Evolutionary conservation across 2,888 invertebrate species (phyloP).

Genomic region (Meandrusa payeni): DNA sequence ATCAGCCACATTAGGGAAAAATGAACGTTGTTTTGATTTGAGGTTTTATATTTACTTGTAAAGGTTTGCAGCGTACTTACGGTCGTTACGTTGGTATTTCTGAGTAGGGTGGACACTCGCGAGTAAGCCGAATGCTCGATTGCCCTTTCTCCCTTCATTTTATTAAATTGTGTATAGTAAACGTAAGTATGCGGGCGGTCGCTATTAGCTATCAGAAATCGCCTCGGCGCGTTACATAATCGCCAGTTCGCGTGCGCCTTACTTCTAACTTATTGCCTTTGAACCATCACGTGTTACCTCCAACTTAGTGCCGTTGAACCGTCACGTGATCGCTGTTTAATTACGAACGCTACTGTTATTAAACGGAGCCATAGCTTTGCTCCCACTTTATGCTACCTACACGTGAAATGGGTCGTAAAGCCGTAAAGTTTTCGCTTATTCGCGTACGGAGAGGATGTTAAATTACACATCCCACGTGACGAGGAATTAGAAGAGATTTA

Average conservation of each 20-base stretch:
- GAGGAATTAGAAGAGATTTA: slow-evolving; percentile 1
- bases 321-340: slow-evolving; percentile 34
- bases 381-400: not conserved
- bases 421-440: slow-evolving; percentile 4
- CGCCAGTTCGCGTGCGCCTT: slow-evolving; percentile 31
- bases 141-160: too few relatives aligned
- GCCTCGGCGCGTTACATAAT: slow-evolving; percentile 30
- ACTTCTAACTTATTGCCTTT: slow-evolving; percentile 26
- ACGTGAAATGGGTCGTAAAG: slow-evolving; percentile 6
- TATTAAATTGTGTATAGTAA: too few relatives aligned
- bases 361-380: slow-evolving; percentile 4
- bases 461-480: slow-evolving; percentile 4
- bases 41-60: too few relatives aligned
- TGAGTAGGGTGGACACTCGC: too few relatives aligned
- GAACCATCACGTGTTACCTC: slow-evolving; percentile 27
- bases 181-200: too few relatives aligned
- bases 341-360: slow-evolving; percentile 24
- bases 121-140: too few relatives aligned
- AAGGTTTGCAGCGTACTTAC: too few relatives aligned
- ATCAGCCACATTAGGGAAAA: too few relatives aligned
- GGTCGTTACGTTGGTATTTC: too few relatives aligned
- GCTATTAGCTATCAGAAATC: slow-evolving; percentile 13
- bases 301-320: slow-evolving; percentile 28
- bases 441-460: not conserved
- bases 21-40: too few relatives aligned